A percentile compares a stretch with the other conserved stretches of the same genome.
These are phyloP conservation scores for Teleogryllus oceanicus DNA, from an alignment of 2,888 invertebrate species.

Conservation along the genomic window DNA sequence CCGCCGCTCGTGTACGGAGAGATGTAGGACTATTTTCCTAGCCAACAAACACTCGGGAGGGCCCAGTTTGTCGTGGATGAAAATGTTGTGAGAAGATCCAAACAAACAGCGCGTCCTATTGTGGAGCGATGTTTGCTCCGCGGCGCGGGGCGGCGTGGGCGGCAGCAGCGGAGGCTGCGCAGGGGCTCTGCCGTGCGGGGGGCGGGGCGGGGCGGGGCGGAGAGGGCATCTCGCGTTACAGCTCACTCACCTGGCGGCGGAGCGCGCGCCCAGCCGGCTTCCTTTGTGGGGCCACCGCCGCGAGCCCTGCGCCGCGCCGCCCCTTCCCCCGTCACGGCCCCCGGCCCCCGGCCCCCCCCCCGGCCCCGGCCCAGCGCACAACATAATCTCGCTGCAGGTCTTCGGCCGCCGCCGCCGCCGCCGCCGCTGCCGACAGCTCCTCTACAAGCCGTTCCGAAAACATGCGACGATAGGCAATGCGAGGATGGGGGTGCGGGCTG, in stretches of 20 bases:
- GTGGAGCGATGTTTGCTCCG: not conserved
- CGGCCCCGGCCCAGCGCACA: not conserved
- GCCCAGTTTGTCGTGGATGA: not conserved
- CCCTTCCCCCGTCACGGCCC: constrained; percentile 25
- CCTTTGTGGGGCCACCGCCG: not conserved
- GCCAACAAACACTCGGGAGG: constrained; percentile 1
- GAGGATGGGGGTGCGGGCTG: not conserved
- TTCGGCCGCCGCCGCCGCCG: not conserved
- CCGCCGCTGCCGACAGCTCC: not conserved
- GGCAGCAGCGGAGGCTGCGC: not conserved
- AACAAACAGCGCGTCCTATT: constrained; percentile 18
- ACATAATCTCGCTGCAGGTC: not conserved
- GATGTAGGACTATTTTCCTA: not conserved
- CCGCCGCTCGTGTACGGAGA: not conserved
- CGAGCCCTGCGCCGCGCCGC: constrained; percentile 18
- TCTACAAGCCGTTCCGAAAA: not conserved
- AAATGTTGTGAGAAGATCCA: constrained; percentile 20
- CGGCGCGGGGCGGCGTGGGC: constrained; percentile 12
- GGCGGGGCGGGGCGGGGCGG: not conserved
- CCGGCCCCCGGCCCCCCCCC: not conserved
- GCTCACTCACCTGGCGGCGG: constrained; percentile 23
- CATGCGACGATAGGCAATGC: not conserved
- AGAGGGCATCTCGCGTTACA: constrained; percentile 26
- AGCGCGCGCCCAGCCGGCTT: not conserved
- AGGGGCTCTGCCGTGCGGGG: not conserved